Base-by-base conservation (phyloP, 2,888 invertebrate species). In the Calameuta pallipes region DNA sequence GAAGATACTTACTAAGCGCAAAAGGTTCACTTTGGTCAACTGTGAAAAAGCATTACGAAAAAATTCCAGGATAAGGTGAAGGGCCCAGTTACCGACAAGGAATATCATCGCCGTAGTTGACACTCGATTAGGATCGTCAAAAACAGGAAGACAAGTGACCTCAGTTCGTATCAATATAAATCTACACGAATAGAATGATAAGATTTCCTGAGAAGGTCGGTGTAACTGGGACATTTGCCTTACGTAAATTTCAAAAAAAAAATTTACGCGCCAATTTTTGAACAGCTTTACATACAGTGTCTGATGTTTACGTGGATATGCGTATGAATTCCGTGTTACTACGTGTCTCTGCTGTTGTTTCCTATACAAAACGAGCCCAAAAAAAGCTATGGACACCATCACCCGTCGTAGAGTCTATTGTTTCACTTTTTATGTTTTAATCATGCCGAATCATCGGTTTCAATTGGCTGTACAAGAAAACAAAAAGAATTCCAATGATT, bases 1-100 rank as follows among this genome's bases (percentile, higher is more conserved):
- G 82, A 79, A 82, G 78, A 83, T 82, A 84, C 79, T 78, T 82
- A 83, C 83, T 85, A 87, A 85, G 85, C 86, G 84, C 83, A 86
- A 85, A 84, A 85, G 84, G 86, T 86, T 87, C 56, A 83, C 79
- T 86, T 82, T 81, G 84, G 84, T 88, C 84, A 86, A 86, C 89
- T 90, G 89, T 89, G 89, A 90, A 90, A 88, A 90, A 89, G 90
- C 89, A 89, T 89, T 90, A 90, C 88, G 84, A 86, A 84, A 35
- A n/a, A 74, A 30, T 1, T 74, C 30, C 9, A 31, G 71, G 23
- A 71, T 15, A 37, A 37, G 37, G 37, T 4, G 13, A 15, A 37
- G 13, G 37, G 37, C 13, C 37, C 37, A 37, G 37, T 37, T 15
- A 37, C 37, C 13, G 15, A 37, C 37, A 37, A 1, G 1, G 1